Evolutionary conservation across 2,797 vertebrate species (phyloP), one percentile per base, ranked within the genome.

Genomic region (Catamblyrhynchus diadema): DNA sequence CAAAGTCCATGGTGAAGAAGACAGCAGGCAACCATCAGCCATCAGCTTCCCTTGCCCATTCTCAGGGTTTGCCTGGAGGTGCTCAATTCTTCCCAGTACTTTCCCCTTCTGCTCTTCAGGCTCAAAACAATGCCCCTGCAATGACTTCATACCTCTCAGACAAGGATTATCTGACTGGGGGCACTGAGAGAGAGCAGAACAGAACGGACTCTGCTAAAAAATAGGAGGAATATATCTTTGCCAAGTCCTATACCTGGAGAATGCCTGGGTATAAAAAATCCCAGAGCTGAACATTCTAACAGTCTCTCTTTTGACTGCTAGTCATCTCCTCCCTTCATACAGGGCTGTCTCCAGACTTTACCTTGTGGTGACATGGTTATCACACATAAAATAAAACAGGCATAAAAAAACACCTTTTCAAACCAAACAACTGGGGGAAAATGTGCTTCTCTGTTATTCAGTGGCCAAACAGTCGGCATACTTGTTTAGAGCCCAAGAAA

Each of bases 1-100:
- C 0, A 1, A 19, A 42, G 28, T 16, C 35, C 1, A 0, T 24
- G 18, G 22, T 3, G 3, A 86, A 60, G n/a, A 88, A 7, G 5
- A 28, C 6, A 14, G 39, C 24, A 60, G 33, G 6, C 9, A 37
- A 6, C 4, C 1, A 0, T 20, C 24, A 81, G 22, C 13, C n/a
- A 20, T 56, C 8, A 2, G 39, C 51, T 92, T 83, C 23, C 19
- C 20, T 16, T 33, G 14, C 13, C 19, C 4, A 1, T 54, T 23
- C 27, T 61, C 1, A 0, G 9, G 22, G 2, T 86, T 73, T 86
- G 27, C 10, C 13, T 7, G 5, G 27, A 27, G 8, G 1, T 33
- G 9, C 3, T 14, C 32, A 71, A 7, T 14, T 4, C 22, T 59
- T 83, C n/a, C 13, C 10, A 47, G 35, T 1, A 4, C 24, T 51